phyloP scores from a whole-genome alignment of 2,888 invertebrate genomes.

The Tipula confusa region DNA sequence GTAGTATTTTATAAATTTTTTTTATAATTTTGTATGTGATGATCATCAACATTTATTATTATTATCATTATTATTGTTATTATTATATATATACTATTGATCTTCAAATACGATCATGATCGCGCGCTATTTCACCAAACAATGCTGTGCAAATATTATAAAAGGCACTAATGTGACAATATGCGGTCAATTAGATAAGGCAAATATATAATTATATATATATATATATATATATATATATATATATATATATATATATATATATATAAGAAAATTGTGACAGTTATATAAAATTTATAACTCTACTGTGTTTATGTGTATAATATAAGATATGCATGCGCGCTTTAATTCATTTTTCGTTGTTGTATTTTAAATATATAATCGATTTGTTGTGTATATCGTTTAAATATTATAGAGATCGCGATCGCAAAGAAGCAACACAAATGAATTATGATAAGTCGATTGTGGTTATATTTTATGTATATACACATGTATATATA shows the following conservation, averaged over 20 bases:
- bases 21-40: not conserved
- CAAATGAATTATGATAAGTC: not conserved
- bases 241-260: too few species aligned
- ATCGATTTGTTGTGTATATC: not conserved
- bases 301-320: not conserved
- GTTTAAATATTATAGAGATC: not conserved
- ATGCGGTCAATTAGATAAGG: constrained; percentile 29
- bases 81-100: not conserved
- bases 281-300: not conserved
- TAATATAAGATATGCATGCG: not conserved
- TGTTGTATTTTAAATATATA: not conserved
- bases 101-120: not conserved
- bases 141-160: not conserved
- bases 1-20: not conserved
- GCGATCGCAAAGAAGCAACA: not conserved
- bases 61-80: not conserved
- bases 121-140: not conserved
- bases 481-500: not conserved
- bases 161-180: constrained; percentile 28
- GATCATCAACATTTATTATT: not conserved
- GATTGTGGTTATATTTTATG: not conserved
- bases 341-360: not conserved
- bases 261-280: not conserved
- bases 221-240: too few species aligned
- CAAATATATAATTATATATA: not conserved